Percentiles rank a stretch among this genome's conserved stretches.
Conservation (phyloP, 2,888 invertebrate genomes). For the Cosmorhoe ocellata region DNA sequence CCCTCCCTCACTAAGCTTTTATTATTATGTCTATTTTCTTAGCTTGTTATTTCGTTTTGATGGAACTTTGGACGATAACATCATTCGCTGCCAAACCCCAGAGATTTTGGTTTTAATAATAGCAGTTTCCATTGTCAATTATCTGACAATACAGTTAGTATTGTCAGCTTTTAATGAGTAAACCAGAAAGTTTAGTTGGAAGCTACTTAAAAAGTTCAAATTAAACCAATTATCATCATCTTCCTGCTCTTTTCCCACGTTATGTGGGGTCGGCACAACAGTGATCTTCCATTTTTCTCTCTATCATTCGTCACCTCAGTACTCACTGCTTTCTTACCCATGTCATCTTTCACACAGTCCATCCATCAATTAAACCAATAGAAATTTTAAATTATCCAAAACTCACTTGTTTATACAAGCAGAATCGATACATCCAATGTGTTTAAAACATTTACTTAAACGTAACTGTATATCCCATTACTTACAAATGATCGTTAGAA, state of each 20-base stretch:
- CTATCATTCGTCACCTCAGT: too few species aligned
- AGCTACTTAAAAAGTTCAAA: too few species aligned
- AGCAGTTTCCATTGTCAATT: constrained; percentile 10
- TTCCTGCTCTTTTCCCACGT: too few species aligned
- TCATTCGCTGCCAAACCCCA: constrained; percentile 26
- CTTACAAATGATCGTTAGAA: background rate
- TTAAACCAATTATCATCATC: too few species aligned
- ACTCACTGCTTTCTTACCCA: too few species aligned
- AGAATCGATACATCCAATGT: constrained; percentile 15
- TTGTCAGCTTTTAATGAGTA: too few species aligned
- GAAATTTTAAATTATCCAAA: background rate
- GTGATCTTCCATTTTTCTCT: too few species aligned
- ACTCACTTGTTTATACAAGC: constrained; percentile 2
- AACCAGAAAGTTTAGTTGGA: too few species aligned
- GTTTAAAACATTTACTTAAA: constrained; percentile 24
- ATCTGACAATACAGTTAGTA: background rate
- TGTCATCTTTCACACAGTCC: too few species aligned
- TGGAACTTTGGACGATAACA: constrained; percentile 10
- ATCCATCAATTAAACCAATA: too few species aligned
- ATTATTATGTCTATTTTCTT: background rate
- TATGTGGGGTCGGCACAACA: too few species aligned
- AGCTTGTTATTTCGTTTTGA: background rate
- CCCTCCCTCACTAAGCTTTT: background rate
- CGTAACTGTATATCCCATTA: constrained; percentile 5
- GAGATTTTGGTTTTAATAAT: constrained; percentile 20